These are phyloP conservation scores for Agrenia bidenticulata DNA, from an alignment of 2,888 invertebrate genomes.

Conservation along the genomic window DNA sequence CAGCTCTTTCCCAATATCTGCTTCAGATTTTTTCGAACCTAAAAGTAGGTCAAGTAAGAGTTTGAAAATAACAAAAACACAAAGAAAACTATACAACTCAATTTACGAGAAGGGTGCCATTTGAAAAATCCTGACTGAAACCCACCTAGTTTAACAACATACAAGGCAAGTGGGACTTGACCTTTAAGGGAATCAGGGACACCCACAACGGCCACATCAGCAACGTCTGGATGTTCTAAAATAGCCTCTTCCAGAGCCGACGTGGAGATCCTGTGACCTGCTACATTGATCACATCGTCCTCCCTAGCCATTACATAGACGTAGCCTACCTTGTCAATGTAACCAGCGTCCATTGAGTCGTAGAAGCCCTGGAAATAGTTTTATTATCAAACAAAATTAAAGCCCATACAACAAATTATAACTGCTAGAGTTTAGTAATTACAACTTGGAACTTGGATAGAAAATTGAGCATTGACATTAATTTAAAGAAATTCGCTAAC, in stretches of 20 bases:
- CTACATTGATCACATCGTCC: slow-evolving; percentile 94
- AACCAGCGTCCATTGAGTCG: slow-evolving; percentile 94
- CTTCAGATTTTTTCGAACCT: slow-evolving; percentile 61
- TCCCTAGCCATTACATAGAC: slow-evolving; percentile 86
- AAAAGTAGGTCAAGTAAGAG: background rate
- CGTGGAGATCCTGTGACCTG: slow-evolving; percentile 87
- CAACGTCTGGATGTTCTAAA: slow-evolving; percentile 78
- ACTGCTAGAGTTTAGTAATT: too few relatives aligned
- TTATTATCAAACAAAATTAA: background rate
- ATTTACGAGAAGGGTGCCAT: too few relatives aligned
- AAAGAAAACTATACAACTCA: too few relatives aligned
- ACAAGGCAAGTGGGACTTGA: slow-evolving; percentile 84
- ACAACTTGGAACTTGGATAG: too few relatives aligned
- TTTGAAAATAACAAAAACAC: too few relatives aligned
- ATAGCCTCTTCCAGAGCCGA: slow-evolving; percentile 88
- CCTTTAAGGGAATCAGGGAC: slow-evolving; percentile 88
- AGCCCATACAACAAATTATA: background rate
- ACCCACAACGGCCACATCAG: slow-evolving; percentile 85
- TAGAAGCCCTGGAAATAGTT: slow-evolving; percentile 71
- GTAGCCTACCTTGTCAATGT: slow-evolving; percentile 77
- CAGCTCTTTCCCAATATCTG: slow-evolving; percentile 62
- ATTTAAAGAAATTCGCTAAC: slow-evolving; percentile 62
- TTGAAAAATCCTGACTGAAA: too few relatives aligned
- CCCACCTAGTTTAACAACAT: slow-evolving; percentile 69
- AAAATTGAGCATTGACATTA: background rate